Evolutionary conservation across 2,797 vertebrate genomes (phyloP).

Genomic region (Crax fasciolata): DNA sequence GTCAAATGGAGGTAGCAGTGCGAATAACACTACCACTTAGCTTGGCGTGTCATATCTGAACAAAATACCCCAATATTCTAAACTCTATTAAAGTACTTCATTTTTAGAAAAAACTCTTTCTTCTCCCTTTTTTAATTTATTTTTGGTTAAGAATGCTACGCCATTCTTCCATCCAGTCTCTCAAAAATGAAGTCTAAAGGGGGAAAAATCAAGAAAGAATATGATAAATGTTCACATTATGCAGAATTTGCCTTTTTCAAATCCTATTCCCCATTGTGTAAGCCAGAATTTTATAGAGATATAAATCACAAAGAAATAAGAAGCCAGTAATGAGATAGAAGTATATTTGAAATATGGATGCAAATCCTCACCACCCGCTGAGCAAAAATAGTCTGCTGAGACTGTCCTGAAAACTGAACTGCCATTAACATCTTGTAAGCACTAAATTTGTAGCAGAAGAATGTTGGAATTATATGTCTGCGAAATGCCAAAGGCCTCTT

Average conservation of each 20-base stretch:
- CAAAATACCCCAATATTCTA: constrained; percentile 24
- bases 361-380: constrained; percentile 83
- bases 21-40: constrained; percentile 56
- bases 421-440: constrained; percentile 82
- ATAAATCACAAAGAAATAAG: constrained; percentile 86
- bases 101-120: background rate
- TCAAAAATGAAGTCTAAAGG: constrained; percentile 52
- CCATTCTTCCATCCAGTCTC: constrained; percentile 39
- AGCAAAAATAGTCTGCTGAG: constrained; percentile 80
- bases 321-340: constrained; percentile 84
- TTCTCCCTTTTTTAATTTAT: background rate
- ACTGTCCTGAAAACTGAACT: constrained; percentile 76
- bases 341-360: constrained; percentile 85
- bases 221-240: constrained; percentile 78
- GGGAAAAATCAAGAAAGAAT: constrained; percentile 37
- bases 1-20: constrained; percentile 42
- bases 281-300: constrained; percentile 79
- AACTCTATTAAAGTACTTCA: constrained; percentile 27
- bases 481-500: constrained; percentile 77
- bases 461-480: constrained; percentile 72
- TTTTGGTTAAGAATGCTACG: constrained; percentile 14
- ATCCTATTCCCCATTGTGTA: constrained; percentile 75
- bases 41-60: constrained; percentile 3
- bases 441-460: constrained; percentile 79
- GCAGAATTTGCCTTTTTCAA: constrained; percentile 83